A percentile compares a stretch with the other conserved stretches of the same genome.
These are phyloP conservation scores for Baccha elongata DNA, from an alignment of 2,888 invertebrate species.

Conservation along the genomic window DNA sequence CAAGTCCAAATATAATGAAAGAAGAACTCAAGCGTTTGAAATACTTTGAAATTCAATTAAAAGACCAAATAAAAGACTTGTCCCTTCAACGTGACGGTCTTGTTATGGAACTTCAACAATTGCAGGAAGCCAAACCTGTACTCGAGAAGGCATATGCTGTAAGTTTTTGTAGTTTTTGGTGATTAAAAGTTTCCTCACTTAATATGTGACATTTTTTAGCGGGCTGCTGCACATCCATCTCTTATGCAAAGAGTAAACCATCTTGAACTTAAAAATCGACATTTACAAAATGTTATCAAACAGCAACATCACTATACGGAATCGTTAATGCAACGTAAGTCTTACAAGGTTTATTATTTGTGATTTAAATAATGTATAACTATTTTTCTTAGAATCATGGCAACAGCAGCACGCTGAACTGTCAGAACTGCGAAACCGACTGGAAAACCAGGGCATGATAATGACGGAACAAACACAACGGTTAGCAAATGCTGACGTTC, in stretches of 20 bases:
- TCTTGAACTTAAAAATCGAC: slow-evolving; percentile 86
- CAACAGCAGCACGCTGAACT: slow-evolving; percentile 82
- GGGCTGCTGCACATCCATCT: slow-evolving; percentile 81
- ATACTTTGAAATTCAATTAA: slow-evolving; percentile 80
- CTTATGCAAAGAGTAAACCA: slow-evolving; percentile 82
- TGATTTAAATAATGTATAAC: background rate
- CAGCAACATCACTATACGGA: slow-evolving; percentile 87
- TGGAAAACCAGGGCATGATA: slow-evolving; percentile 83
- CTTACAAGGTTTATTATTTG: background rate
- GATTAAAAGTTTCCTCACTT: background rate
- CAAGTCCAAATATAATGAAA: slow-evolving; percentile 79
- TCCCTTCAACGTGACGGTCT: slow-evolving; percentile 81
- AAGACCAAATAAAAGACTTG: slow-evolving; percentile 81
- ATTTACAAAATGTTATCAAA: slow-evolving; percentile 85
- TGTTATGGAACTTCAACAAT: slow-evolving; percentile 82
- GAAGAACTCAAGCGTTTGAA: slow-evolving; percentile 82
- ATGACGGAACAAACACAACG: slow-evolving; percentile 85
- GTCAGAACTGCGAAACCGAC: slow-evolving; percentile 83
- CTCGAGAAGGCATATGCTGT: slow-evolving; percentile 82
- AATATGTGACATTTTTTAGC: slow-evolving; percentile 74
- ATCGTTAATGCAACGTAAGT: slow-evolving; percentile 86
- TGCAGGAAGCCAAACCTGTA: slow-evolving; percentile 82
- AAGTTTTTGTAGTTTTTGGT: slow-evolving; percentile 66
- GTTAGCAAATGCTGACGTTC: slow-evolving; percentile 88
- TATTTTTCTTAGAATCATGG: slow-evolving; percentile 79